Conservation (phyloP, 2,113 vertebrate genomes). For the Campylomormyrus numenius region DNA sequence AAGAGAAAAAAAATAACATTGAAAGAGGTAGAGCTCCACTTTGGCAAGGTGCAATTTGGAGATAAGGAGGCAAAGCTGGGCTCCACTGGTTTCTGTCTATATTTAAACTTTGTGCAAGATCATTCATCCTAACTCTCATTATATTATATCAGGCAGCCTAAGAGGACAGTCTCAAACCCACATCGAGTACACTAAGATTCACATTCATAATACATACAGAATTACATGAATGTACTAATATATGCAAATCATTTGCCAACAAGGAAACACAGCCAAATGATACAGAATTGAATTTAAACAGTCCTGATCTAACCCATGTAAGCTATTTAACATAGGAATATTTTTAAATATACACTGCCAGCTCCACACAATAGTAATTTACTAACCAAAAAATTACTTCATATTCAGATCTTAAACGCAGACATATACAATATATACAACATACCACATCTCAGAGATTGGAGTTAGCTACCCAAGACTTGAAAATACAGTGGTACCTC, state of each 20-base stretch:
- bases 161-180: neutral
- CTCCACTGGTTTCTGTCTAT: neutral
- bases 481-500: neutral
- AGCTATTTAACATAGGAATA: neutral
- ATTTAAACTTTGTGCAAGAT: neutral
- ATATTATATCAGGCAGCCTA: neutral
- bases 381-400: neutral
- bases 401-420: neutral
- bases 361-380: neutral
- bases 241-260: neutral
- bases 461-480: neutral
- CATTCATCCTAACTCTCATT: neutral
- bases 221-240: neutral
- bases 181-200: neutral
- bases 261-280: neutral
- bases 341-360: neutral
- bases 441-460: neutral
- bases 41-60: neutral
- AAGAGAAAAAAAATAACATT: neutral
- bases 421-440: neutral
- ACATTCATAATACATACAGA: neutral
- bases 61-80: neutral
- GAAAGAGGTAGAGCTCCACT: neutral
- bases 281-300: neutral
- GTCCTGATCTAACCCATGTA: neutral